Evolutionary conservation across 2,888 invertebrate species (phyloP).

Genomic region (Drosophila ezoana): DNA sequence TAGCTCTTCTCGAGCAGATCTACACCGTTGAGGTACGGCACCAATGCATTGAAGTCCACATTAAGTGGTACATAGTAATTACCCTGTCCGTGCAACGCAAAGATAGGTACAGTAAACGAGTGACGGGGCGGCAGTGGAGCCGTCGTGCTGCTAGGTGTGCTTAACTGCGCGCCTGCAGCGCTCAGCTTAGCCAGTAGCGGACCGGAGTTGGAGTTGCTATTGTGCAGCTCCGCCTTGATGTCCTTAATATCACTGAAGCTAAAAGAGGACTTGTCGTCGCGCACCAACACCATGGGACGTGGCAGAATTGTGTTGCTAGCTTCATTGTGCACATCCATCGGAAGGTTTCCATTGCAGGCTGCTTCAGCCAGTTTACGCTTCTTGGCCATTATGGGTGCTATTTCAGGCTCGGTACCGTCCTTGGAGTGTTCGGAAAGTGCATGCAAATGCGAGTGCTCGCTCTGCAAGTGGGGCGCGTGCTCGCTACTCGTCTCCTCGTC

Average conservation of each 20-base stretch:
- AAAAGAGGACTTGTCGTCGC: conserved; percentile 79
- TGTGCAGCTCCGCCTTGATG: conserved; percentile 82
- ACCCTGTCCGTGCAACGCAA: conserved; percentile 95
- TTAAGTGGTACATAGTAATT: conserved; percentile 95
- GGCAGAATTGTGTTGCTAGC: conserved; percentile 43
- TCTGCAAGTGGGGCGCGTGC: conserved; percentile 81
- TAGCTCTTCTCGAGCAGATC: conserved; percentile 86
- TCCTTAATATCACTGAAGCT: conserved; percentile 77
- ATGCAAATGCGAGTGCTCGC: conserved; percentile 82
- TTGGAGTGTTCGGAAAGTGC: conserved; percentile 83
- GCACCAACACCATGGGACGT: conserved; percentile 40
- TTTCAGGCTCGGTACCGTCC: conserved; percentile 83
- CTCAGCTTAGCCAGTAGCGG: conserved; percentile 61
- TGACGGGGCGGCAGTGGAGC: conserved; percentile 70
- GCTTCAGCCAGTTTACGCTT: conserved; percentile 82
- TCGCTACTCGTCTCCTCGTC: conserved; percentile 85
- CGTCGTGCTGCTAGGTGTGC: conserved; percentile 73
- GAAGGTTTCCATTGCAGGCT: conserved; percentile 51
- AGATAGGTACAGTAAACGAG: conserved; percentile 91
- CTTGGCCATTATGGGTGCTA: conserved; percentile 83
- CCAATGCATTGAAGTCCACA: conserved; percentile 90
- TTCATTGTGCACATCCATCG: conserved; percentile 51
- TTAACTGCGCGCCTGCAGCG: conserved; percentile 63
- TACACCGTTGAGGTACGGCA: conserved; percentile 89
- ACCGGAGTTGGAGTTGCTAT: conserved; percentile 66